Base-by-base conservation (phyloP, 2,797 vertebrate species). In the Sebastiscus tertius region DNA sequence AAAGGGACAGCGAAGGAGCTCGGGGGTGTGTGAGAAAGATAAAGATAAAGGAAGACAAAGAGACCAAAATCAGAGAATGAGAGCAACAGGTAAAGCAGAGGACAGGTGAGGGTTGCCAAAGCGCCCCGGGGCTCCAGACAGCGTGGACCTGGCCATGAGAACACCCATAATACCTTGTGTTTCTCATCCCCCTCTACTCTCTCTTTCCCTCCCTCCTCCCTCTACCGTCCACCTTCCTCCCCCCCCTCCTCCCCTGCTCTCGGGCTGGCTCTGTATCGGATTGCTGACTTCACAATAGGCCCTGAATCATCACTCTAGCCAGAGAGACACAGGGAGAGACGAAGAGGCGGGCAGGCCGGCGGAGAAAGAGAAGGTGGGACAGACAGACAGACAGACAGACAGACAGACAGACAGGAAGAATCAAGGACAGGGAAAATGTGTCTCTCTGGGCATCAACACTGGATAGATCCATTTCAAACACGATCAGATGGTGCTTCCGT, bases 201-300 rank as follows among this genome's bases (percentile, higher is more conserved):
- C 82, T 29, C 82, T 24, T 58, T 31, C 29, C 29, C 36, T 22
- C 58, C 29, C 33, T 9, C 59, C 64, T 33, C 46, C 55, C 62
- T 18, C 46, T 22, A n/a, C 62, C 59, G 18, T 10, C 29, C 84
- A 24, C 70, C 68, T 5, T 42, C 68, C 24, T 31, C 20, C 16
- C 42, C 42, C 42, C 42, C 52, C 31, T 5, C 72, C 46, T 18
- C 65, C 75, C 52, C 59, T 24, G 74, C 83, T 91, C 84, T 83
- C 67, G 59, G 87, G 83, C 85, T 87, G 86, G 84, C 81, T 86
- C 82, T 89, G 91, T 93, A 94, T 95, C 92, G 72, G 90, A 92
- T 95, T 93, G 89, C 94, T 77, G 71, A 84, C 89, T 89, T 91
- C 81, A 95, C 95, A 95, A 95, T 92, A 86, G 93, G 76, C 80